A percentile compares a stretch with the other conserved stretches of the same genome.
Conservation (phyloP, 2,113 vertebrate species). For the Corydoras sp. region DNA sequence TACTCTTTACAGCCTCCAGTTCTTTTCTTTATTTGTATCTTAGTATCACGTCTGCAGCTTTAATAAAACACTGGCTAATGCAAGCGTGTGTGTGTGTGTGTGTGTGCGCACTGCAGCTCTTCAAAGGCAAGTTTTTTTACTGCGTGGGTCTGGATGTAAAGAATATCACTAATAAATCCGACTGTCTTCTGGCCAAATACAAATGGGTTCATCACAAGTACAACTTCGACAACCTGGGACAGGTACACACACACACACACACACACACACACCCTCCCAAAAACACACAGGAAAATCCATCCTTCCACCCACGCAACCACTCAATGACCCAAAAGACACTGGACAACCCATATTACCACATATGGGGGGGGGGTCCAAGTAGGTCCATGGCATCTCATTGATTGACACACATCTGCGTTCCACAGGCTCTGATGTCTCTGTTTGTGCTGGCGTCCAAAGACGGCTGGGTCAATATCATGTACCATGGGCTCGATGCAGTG, state of each 20-base stretch:
- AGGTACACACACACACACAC: slow-evolving; percentile 63
- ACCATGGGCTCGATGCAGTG: slow-evolving; percentile 81
- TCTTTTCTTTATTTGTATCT: slow-evolving; percentile 15
- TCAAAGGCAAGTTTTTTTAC: slow-evolving; percentile 97
- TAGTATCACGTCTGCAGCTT: slow-evolving; percentile 7
- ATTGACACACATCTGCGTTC: background rate
- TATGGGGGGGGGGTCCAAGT: too few species aligned
- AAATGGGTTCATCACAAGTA: slow-evolving; percentile 97
- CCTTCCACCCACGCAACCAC: too few species aligned
- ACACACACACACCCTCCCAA: background rate
- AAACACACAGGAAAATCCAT: too few species aligned
- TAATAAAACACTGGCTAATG: slow-evolving; percentile 25
- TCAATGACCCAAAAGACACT: too few species aligned
- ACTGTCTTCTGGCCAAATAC: slow-evolving; percentile 85
- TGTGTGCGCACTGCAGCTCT: slow-evolving; percentile 69
- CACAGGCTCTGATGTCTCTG: slow-evolving; percentile 80
- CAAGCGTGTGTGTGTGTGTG: slow-evolving; percentile 19
- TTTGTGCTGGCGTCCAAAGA: slow-evolving; percentile 85
- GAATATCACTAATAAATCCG: slow-evolving; percentile 92
- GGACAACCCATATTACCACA: too few species aligned
- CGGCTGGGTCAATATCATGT: slow-evolving; percentile 90
- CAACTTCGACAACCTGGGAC: slow-evolving; percentile 95
- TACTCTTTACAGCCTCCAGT: slow-evolving; percentile 11
- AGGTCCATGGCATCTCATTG: too few species aligned
- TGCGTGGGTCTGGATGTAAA: slow-evolving; percentile 86